Base-by-base conservation (phyloP, 2,113 vertebrate genomes). In the Rhizomys pruinosus region DNA sequence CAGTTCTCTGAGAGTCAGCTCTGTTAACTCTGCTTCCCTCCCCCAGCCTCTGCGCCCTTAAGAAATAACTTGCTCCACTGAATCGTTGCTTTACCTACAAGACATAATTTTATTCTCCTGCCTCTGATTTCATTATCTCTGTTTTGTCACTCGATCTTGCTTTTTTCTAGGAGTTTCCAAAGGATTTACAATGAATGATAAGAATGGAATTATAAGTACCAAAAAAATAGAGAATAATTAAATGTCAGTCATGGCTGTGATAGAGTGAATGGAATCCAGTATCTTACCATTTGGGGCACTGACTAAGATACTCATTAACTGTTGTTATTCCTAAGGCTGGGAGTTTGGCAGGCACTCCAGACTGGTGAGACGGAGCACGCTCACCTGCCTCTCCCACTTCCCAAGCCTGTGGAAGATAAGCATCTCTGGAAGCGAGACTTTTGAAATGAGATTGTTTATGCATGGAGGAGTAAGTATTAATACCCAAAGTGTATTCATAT, bases 221-320 rank as follows among this genome's bases (percentile, higher is more conserved):
- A 92, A 98, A 98, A 98, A 98, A 98, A 98, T 96, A 98, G 97
- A 98, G 97, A 98, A 98, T 98, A 98, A 98, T 98, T 98, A 98
- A 98, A 98, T 98, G 98, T 98, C 98, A 98, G 97, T 98, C 98
- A 98, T 96, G 93, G 79, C 96, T 52, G 10, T 98, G 98, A 98
- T 97, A 98, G 98, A 98, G 96, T 97, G 97, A 98, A 98, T 97
- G 96, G 97, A 97, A 97, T 98, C 98, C 97, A 96, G 94, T 97
- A 98, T 98, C 98, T 98, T 96, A 97, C 97, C 97, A 96, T 98
- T 98, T 98, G 97, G 98, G 95, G 95, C 79, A 73, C 97, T 97
- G 98, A 97, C 97, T 98, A 94, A 44, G 89, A 97, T 94, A 97
- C 89, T 98, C 97, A 98, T 98, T 98, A 98, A 98, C 97, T 93